Conservation (phyloP, 2,888 invertebrate species). For the Thereva nobilitata region DNA sequence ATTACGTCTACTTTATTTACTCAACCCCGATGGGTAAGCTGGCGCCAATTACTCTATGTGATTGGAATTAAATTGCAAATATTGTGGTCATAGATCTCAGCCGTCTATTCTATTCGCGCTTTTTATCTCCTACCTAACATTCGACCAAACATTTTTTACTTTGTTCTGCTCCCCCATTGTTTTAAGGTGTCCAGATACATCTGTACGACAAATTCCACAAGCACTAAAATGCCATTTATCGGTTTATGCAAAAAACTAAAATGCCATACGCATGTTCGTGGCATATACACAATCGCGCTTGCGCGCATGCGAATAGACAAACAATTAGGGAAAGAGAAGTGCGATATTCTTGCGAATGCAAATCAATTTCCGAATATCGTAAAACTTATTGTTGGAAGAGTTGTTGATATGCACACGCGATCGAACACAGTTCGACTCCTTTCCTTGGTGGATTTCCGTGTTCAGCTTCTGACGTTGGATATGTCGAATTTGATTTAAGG, state of each 20-base stretch:
- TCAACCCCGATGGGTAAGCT: conserved; percentile 10
- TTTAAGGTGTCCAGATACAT: too few relatives aligned
- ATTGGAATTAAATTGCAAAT: conserved; percentile 35
- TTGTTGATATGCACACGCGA: conserved; percentile 30
- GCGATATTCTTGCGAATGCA: conserved; percentile 28
- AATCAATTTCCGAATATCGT: conserved; percentile 41
- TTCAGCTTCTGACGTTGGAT: conserved; percentile 21
- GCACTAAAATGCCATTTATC: too few relatives aligned
- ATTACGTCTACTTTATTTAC: conserved; percentile 24
- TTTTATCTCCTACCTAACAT: too few relatives aligned
- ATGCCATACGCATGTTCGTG: too few relatives aligned
- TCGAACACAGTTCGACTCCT: conserved; percentile 30
- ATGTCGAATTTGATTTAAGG: conserved; percentile 6
- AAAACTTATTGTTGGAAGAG: conserved; percentile 26
- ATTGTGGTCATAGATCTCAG: conserved; percentile 18
- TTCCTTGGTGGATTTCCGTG: conserved; percentile 28
- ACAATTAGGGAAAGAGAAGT: neutral
- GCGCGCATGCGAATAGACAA: too few relatives aligned
- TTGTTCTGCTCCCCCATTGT: too few relatives aligned
- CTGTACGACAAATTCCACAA: too few relatives aligned
- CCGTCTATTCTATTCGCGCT: neutral
- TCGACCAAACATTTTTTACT: too few relatives aligned
- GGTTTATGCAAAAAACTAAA: too few relatives aligned
- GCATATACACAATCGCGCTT: too few relatives aligned
- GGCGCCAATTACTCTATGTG: conserved; percentile 41